phyloP scores from a whole-genome alignment of 2,888 invertebrate species.

The Eristalis tenax region DNA sequence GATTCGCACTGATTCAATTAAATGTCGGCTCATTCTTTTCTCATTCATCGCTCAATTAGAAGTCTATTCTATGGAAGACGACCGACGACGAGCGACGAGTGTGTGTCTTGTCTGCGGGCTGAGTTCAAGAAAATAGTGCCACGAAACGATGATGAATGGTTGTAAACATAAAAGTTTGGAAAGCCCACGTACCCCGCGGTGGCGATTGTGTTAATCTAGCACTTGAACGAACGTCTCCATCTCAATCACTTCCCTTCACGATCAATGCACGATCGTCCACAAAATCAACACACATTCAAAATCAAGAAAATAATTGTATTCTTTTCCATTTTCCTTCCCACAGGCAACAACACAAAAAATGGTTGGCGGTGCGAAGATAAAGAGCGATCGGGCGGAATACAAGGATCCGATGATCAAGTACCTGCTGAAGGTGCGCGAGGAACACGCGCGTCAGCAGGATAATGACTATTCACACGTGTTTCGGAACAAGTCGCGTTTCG shows the following conservation, averaged over 20 bases:
- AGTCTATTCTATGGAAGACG: background rate
- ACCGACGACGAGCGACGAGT: too few relatives aligned
- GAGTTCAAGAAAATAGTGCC: background rate
- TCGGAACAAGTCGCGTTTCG: slow-evolving; percentile 78
- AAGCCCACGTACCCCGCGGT: too few relatives aligned
- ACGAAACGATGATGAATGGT: background rate
- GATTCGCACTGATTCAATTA: slow-evolving; percentile 68
- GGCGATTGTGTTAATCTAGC: too few relatives aligned
- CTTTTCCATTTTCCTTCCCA: background rate
- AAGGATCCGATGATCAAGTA: slow-evolving; percentile 80
- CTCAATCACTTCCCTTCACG: too few relatives aligned
- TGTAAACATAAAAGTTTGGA: background rate
- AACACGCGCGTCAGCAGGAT: slow-evolving; percentile 78
- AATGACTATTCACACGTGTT: slow-evolving; percentile 81
- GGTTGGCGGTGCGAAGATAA: slow-evolving; percentile 77
- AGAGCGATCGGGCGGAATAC: slow-evolving; percentile 74
- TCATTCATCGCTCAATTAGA: slow-evolving; percentile 67
- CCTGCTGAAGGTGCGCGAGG: slow-evolving; percentile 79
- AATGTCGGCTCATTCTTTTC: slow-evolving; percentile 65
- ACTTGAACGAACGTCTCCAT: too few relatives aligned
- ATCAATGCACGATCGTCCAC: too few relatives aligned
- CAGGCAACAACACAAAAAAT: slow-evolving; percentile 68
- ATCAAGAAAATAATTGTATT: background rate
- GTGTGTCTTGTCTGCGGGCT: background rate
- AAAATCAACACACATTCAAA: background rate